Evolutionary conservation across 2,113 vertebrate genomes (phyloP), one percentile per base, ranked within the genome.

Genomic region (Crypturellus undulatus): DNA sequence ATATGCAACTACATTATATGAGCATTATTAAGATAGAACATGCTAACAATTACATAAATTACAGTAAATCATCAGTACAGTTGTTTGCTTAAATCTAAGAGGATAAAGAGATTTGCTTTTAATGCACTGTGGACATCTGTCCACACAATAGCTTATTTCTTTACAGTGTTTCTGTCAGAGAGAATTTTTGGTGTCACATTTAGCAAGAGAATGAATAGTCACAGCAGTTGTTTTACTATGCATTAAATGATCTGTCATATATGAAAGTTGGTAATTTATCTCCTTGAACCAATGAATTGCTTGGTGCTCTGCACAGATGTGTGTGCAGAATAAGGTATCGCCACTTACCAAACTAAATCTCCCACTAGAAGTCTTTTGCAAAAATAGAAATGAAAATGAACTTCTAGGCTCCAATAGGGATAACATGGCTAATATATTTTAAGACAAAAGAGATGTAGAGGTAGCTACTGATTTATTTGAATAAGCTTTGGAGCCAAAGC

Each of bases 171-270:
- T 76, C 83, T 95, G 60, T 95, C 80, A 75, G 5, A 80, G 80
- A 14, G 12, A 28, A 91, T 63, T 54, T 72, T 81, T 87, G 88
- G 52, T 12, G 4, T 89, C 77, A 49, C 20, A 36, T 68, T 93
- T 81, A 90, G 54, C 49, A 91, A 84, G 25, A 78, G 89, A 89
- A 82, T 73, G 87, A 83, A 77, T 47, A 77, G 82, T 89, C 67
- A 80, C 49, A 63, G 64, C n/a, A 45, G 84, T 79, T 90, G 63
- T 90, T 96, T 96, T 89, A 81, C 47, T 94, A 36, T 84, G 78
- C 89, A 88, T 92, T 94, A 92, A 91, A 94, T 52, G 79, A 93
- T 73, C 90, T 97, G 89, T 95, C 95, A 93, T 79, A 43, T 77
- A 85, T 77, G 84, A 91, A 93, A 97, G 67, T 34, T 91, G 71